Evolutionary conservation across 2,797 vertebrate species (phyloP).

Genomic region (Chelon labrosus): DNA sequence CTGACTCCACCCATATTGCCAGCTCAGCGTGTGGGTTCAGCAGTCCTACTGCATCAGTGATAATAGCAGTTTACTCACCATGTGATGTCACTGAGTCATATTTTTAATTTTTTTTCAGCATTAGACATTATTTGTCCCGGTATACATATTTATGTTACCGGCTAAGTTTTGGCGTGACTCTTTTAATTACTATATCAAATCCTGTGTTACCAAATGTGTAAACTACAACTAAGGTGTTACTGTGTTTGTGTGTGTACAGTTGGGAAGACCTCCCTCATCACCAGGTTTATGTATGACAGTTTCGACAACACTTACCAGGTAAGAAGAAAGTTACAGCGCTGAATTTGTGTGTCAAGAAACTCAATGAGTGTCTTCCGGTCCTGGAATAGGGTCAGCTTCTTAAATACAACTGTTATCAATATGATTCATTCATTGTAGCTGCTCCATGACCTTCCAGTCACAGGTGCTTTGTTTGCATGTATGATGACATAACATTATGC

Average conservation of each 20-base stretch:
- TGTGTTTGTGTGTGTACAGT: conserved; percentile 82
- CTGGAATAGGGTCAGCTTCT: background rate
- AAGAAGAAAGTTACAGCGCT: conserved; percentile 12
- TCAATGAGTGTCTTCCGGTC: background rate
- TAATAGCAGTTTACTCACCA: conserved; percentile 18
- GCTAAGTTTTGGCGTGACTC: no score
- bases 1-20: conserved; percentile 86
- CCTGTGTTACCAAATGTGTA: background rate
- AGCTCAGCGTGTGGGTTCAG: conserved; percentile 84
- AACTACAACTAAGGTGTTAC: background rate
- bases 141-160: no score
- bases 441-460: background rate
- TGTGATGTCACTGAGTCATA: conserved; percentile 32
- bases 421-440: background rate
- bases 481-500: background rate
- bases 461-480: background rate
- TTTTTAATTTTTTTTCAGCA: background rate
- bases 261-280: conserved; percentile 96
- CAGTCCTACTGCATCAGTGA: conserved; percentile 57
- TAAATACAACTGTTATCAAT: background rate
- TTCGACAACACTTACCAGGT: conserved; percentile 98
- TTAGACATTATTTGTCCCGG: background rate
- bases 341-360: background rate
- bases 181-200: background rate
- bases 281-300: conserved; percentile 97